Percentiles rank a stretch among this genome's conserved stretches.
Evolutionary conservation across 1,140 invertebrate genomes (phyloP).

Genomic region (Cherax quadricarinatus): DNA sequence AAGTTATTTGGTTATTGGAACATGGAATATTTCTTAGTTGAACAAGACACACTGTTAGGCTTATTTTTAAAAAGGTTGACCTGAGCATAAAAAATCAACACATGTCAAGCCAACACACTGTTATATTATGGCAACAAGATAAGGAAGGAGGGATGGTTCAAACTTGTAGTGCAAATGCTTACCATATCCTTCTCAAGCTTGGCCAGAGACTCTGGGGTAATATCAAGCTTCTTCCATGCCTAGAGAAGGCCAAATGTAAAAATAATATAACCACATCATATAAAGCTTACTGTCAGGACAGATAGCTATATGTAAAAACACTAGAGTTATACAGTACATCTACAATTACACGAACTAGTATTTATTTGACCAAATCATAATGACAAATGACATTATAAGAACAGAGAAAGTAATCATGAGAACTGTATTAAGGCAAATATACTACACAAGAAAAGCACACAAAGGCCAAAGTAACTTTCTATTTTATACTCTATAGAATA

Average conservation of each 20-base stretch:
- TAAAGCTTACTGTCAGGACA: neutral
- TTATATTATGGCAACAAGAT: neutral
- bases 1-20: too few species aligned
- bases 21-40: neutral
- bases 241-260: neutral
- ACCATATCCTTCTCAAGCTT: conserved; percentile 37
- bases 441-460: too few species aligned
- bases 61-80: neutral
- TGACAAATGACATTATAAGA: neutral
- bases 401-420: too few species aligned
- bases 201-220: conserved; percentile 31
- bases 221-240: neutral
- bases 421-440: too few species aligned
- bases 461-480: too few species aligned
- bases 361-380: neutral
- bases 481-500: too few species aligned
- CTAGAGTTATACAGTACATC: neutral
- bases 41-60: neutral
- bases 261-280: neutral
- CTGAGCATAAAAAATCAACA: too few species aligned
- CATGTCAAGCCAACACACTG: too few species aligned
- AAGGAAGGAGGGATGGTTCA: neutral
- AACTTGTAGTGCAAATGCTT: conserved; percentile 19
- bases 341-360: neutral
- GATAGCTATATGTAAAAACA: neutral